Evolutionary conservation across 2,797 vertebrate genomes (phyloP).

Genomic region (Tauraco hartlaubi): DNA sequence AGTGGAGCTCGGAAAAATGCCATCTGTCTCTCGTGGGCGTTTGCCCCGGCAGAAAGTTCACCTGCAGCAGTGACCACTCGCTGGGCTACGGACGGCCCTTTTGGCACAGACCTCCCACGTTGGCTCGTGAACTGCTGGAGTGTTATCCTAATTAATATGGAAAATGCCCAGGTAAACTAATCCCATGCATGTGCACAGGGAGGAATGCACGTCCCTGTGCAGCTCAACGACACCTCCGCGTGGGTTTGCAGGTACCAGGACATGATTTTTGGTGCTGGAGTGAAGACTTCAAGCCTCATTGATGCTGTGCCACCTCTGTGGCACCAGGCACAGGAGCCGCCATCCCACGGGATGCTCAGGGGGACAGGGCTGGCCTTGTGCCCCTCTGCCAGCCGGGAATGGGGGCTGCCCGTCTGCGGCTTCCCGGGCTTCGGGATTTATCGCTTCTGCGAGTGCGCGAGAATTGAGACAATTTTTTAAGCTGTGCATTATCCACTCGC

Average conservation of each 20-base stretch:
- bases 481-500: background rate
- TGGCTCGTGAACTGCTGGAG: background rate
- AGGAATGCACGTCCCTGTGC: background rate
- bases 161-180: background rate
- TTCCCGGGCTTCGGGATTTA: background rate
- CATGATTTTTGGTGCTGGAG: accelerated
- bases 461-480: background rate
- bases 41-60: background rate
- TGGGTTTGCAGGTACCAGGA: accelerated
- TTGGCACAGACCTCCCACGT: too few relatives aligned
- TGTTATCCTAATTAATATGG: background rate
- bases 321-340: accelerated
- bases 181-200: accelerated
- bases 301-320: background rate
- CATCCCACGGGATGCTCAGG: accelerated
- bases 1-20: background rate
- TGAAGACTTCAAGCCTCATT: accelerated
- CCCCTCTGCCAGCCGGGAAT: accelerated
- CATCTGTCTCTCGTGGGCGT: background rate
- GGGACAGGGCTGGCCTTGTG: background rate
- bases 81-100: background rate
- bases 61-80: accelerated
- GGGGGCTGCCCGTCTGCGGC: background rate
- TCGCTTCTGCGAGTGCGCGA: background rate
- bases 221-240: accelerated